Evolutionary conservation across 2,888 invertebrate species (phyloP).

Genomic region (Apodemia mormo): DNA sequence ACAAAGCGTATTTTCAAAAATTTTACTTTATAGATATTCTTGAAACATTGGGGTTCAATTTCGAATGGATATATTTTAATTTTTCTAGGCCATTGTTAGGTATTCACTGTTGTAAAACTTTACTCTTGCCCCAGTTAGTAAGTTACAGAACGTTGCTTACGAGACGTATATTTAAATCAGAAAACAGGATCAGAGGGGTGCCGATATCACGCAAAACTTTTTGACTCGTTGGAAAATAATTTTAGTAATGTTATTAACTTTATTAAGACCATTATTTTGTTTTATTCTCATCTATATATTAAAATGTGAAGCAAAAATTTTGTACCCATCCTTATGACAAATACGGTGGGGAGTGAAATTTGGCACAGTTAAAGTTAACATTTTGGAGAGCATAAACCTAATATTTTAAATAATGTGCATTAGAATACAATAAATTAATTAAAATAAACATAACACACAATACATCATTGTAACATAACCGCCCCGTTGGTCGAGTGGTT

Average conservation of each 20-base stretch:
- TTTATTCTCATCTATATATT: too few relatives aligned
- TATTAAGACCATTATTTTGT: too few relatives aligned
- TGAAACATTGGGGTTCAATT: neutral
- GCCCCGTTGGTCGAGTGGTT: too few relatives aligned
- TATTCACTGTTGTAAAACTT: slow-evolving; percentile 11
- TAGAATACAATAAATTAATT: too few relatives aligned
- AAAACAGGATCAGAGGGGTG: neutral
- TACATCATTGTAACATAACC: too few relatives aligned
- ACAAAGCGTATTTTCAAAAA: neutral
- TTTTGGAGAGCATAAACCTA: too few relatives aligned
- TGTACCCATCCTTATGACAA: too few relatives aligned
- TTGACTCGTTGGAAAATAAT: neutral
- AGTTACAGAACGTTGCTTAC: neutral
- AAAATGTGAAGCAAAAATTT: too few relatives aligned
- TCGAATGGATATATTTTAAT: neutral
- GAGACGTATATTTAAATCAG: slow-evolving; percentile 5
- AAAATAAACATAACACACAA: too few relatives aligned
- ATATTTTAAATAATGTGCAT: too few relatives aligned
- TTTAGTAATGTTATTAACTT: neutral
- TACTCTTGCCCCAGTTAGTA: neutral
- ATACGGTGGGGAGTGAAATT: too few relatives aligned
- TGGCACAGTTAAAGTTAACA: too few relatives aligned
- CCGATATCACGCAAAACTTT: neutral
- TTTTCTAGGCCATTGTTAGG: slow-evolving; percentile 1
- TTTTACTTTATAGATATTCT: neutral